These are phyloP conservation scores for Zosterops hypoxanthus DNA, from an alignment of 2,113 vertebrate species.

Conservation along the genomic window DNA sequence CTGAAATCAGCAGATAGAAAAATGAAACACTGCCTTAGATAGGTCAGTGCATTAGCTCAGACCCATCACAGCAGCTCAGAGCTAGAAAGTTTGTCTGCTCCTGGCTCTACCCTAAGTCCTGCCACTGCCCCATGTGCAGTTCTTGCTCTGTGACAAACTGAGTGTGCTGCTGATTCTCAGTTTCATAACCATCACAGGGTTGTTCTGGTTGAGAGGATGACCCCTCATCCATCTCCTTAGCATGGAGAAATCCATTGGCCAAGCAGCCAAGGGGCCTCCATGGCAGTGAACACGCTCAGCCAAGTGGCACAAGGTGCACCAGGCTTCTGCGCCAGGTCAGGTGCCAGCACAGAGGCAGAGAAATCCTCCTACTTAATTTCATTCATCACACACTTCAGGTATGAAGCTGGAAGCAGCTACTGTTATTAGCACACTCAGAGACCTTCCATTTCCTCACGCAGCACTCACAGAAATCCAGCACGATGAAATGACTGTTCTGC, in stretches of 20 bases:
- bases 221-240: neutral
- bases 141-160: neutral
- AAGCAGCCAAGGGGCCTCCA: neutral
- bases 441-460: neutral
- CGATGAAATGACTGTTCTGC: neutral
- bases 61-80: neutral
- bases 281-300: fast-evolving
- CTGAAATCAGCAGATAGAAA: neutral
- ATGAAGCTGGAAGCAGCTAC: neutral
- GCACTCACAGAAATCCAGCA: neutral
- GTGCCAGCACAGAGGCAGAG: neutral
- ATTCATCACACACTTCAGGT: neutral
- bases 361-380: neutral
- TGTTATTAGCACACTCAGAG: neutral
- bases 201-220: neutral
- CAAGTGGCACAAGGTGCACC: neutral
- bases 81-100: neutral
- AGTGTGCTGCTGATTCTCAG: neutral
- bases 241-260: neutral
- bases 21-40: neutral
- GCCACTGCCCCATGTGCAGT: fast-evolving
- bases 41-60: neutral
- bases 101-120: neutral
- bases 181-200: neutral
- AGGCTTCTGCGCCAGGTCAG: neutral